Evolutionary conservation across 2,797 vertebrate genomes (phyloP).

Genomic region (Nasua narica): DNA sequence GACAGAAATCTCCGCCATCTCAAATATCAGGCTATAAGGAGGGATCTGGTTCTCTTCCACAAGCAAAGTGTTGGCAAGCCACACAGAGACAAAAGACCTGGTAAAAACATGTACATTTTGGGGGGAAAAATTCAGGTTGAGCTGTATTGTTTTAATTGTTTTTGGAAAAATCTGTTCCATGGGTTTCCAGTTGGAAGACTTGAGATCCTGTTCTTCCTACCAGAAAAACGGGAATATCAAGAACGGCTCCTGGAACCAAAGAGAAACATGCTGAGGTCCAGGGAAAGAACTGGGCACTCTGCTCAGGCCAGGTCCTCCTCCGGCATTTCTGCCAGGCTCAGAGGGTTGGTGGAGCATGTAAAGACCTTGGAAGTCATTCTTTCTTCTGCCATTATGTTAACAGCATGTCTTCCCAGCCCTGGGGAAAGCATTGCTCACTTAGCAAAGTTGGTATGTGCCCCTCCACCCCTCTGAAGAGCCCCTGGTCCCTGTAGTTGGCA

Average conservation of each 20-base stretch:
- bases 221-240: not conserved
- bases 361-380: not conserved
- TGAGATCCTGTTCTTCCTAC: not conserved
- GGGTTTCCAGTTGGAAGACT: not conserved
- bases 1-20: not conserved
- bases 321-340: accelerated
- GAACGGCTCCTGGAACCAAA: not conserved
- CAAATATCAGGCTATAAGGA: not conserved
- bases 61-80: not conserved
- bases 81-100: not conserved
- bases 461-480: too few relatives aligned
- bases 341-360: accelerated
- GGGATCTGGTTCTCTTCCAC: not conserved
- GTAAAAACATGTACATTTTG: not conserved
- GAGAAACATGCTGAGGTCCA: not conserved
- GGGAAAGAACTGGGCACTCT: not conserved
- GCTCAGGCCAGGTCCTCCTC: not conserved
- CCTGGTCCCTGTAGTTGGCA: not conserved
- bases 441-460: not conserved
- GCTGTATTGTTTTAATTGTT: not conserved
- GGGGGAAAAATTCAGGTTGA: not conserved
- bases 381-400: not conserved
- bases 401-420: not conserved
- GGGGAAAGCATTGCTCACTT: not conserved
- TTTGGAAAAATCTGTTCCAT: not conserved